Conservation (phyloP, 2,113 vertebrate genomes). For the Burhinus oedicnemus region DNA sequence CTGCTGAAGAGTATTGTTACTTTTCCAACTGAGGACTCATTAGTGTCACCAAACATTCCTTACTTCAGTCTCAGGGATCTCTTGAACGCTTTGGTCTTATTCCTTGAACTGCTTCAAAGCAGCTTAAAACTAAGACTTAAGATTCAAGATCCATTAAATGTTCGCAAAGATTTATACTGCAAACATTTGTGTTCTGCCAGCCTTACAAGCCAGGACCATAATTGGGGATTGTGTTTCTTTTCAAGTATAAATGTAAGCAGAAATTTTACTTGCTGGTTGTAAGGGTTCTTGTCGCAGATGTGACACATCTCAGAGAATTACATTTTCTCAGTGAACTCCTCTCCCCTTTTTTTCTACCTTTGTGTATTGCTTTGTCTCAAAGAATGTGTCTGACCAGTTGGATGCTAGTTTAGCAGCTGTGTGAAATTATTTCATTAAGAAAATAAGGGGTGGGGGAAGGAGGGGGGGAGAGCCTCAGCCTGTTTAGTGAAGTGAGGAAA, state of each 20-base stretch:
- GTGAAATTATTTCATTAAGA: background rate
- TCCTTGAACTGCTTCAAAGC: background rate
- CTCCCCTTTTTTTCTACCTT: background rate
- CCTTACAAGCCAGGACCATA: background rate
- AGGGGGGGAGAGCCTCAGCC: background rate
- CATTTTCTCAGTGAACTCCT: background rate
- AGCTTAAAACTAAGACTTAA: background rate
- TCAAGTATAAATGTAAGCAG: background rate
- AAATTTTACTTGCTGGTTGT: background rate
- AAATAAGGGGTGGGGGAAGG: background rate
- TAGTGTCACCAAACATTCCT: background rate
- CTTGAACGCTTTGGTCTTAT: background rate
- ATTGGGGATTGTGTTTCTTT: background rate
- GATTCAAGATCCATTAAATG: background rate
- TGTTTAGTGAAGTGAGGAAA: background rate
- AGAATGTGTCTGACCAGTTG: background rate
- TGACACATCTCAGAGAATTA: background rate
- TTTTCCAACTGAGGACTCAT: background rate
- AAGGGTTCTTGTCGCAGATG: background rate
- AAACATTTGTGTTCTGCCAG: background rate
- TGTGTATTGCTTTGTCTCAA: background rate
- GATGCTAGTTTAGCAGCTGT: background rate
- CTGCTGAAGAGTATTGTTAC: background rate
- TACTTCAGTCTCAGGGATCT: background rate
- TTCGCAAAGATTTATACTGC: background rate